A percentile compares a stretch with the other conserved stretches of the same genome.
phyloP scores from a whole-genome alignment of 2,113 vertebrate species.

The Salminus brasiliensis region DNA sequence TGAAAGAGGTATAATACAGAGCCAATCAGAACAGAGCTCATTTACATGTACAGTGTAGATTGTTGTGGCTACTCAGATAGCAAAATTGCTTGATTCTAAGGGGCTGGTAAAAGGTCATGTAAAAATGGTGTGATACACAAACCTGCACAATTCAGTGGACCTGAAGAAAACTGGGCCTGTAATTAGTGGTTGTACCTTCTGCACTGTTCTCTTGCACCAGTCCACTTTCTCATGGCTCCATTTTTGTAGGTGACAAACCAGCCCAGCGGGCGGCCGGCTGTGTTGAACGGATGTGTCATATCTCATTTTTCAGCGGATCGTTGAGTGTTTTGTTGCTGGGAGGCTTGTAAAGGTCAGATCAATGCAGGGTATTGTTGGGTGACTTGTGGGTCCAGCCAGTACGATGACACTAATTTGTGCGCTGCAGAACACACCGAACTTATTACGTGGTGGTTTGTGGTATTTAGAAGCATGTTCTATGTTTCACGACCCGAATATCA shows the following conservation, averaged over 20 bases:
- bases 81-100: background rate
- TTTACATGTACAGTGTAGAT: too few species aligned
- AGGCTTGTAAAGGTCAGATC: slow-evolving; percentile 48
- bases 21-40: background rate
- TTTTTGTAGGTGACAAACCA: slow-evolving; percentile 18
- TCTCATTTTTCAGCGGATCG: slow-evolving; percentile 25
- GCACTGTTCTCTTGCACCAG: background rate
- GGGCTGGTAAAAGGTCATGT: too few species aligned
- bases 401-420: slow-evolving; percentile 29
- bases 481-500: background rate
- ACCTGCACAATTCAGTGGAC: background rate
- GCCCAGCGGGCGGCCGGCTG: background rate
- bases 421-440: slow-evolving; percentile 3
- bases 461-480: background rate
- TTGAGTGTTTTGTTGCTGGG: slow-evolving; percentile 18
- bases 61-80: too few species aligned
- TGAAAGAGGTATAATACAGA: background rate
- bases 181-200: background rate
- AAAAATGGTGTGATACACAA: too few species aligned
- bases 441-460: slow-evolving; percentile 8
- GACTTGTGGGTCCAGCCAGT: background rate
- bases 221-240: background rate
- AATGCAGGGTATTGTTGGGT: slow-evolving; percentile 36
- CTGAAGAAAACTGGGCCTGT: background rate
- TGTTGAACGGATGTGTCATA: slow-evolving; percentile 29